Evolutionary conservation across 2,888 invertebrate genomes (phyloP), one percentile per base, ranked within the genome.

Genomic region (Ophonus ardosiacus): DNA sequence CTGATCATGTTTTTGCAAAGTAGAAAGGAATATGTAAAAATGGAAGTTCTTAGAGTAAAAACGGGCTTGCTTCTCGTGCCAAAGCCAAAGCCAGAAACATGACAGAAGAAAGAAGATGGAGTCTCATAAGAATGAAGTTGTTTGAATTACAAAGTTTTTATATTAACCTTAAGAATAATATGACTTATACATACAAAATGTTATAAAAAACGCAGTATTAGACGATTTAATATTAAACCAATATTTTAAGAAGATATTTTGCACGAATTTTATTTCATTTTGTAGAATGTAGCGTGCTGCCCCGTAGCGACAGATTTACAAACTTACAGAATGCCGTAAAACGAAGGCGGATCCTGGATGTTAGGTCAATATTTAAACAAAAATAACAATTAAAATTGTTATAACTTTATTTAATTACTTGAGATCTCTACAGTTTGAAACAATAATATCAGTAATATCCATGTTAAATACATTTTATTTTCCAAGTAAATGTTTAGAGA

Each of bases 381-480:
- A 51, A 51, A 13, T 51, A 51, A 13, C 13, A 51, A 18, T 18
- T 74, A 74, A 74, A 74, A 74, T 74, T 40, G 51, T 43, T 74
- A 43, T 74, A 74, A 74, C 61, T 78, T 84, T 84, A 78, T 78
- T 84, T 84, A 38, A 78, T 84, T 83, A 83, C 65, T 76, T 78
- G 76, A 84, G 84, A 76, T 84, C 84, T 84, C 84, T 84, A 84
- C 84, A 84, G 61, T 56, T 78, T 78, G 65, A 84, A 84, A 84
- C 84, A 84, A 84, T 84, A 84, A 84, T 56, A 78, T 56, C 18
- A 59, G 82, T 17, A 74, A 74, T 84, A 84, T 84, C 10, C 63
- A 63, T 84, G 21, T 84, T 74, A 63, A 76, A 83, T 76, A 84
- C 78, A 84, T 17, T 63, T 84, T 84, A 76, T 76, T 31, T 81